Conservation (phyloP, 2,113 vertebrate genomes). For the Labeo catla region DNA sequence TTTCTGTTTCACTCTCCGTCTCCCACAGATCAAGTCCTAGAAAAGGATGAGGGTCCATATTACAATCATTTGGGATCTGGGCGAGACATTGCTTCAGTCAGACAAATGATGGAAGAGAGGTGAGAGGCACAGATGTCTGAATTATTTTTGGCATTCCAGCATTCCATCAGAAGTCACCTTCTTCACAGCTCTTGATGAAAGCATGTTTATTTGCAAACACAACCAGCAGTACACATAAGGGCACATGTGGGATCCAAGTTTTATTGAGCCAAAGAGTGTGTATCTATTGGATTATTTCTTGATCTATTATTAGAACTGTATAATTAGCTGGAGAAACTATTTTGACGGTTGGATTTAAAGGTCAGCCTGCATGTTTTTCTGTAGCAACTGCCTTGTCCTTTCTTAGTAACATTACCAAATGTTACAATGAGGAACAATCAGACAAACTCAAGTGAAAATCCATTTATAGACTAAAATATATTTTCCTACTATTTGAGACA, state of each 20-base stretch:
- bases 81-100: constrained; percentile 90
- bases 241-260: not conserved
- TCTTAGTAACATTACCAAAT: not conserved
- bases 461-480: not conserved
- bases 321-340: not conserved
- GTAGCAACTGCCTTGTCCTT: not conserved
- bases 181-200: not conserved
- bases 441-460: not conserved
- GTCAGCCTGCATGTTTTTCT: not conserved
- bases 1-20: constrained; percentile 16
- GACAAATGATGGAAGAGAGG: constrained; percentile 92
- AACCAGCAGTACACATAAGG: not conserved
- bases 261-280: not conserved
- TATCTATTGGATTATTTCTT: not conserved
- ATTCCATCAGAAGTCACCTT: not conserved
- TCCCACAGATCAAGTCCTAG: constrained; percentile 88
- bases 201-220: not conserved
- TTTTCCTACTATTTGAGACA: not conserved
- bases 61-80: constrained; percentile 98
- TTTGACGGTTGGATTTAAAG: not conserved
- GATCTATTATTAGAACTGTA: not conserved
- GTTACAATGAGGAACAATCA: not conserved
- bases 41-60: constrained; percentile 97
- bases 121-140: constrained; percentile 53
- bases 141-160: not conserved